A percentile compares a stretch with the other conserved stretches of the same genome.
phyloP scores from a whole-genome alignment of 35 echinoderm and acorn worm genomes.

The Strongylocentrotus purpuratus region DNA sequence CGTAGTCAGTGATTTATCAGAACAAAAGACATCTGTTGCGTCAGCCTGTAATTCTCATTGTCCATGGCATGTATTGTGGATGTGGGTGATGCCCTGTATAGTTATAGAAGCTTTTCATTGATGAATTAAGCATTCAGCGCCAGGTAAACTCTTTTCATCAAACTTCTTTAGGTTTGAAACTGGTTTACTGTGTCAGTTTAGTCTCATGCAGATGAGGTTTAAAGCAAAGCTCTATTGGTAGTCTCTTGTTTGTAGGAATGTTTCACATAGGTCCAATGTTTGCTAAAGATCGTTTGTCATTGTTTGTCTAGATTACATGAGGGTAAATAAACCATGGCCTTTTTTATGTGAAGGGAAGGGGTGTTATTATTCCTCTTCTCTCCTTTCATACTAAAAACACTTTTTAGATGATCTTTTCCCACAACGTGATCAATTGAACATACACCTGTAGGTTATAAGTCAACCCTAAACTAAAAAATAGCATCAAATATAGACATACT shows the following conservation, averaged over 20 bases:
- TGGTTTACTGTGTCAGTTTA: background rate
- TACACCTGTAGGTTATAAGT: too few species aligned
- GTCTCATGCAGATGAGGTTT: background rate
- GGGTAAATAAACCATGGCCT: background rate
- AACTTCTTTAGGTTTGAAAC: background rate
- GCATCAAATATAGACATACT: too few species aligned
- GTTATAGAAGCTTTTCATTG: background rate
- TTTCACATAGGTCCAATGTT: background rate
- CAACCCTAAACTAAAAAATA: too few species aligned
- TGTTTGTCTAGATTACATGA: background rate
- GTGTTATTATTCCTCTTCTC: background rate
- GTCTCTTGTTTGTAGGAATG: background rate
- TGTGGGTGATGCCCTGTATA: background rate
- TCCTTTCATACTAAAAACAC: background rate
- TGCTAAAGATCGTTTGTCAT: background rate
- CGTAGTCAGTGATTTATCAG: background rate
- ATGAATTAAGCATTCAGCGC: background rate
- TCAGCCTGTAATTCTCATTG: background rate
- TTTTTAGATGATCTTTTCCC: background rate
- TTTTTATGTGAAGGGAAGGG: background rate
- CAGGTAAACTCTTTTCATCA: background rate
- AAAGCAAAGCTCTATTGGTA: background rate
- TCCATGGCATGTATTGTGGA: background rate
- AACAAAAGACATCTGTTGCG: background rate
- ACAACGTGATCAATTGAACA: too few species aligned